Percentiles rank a stretch among this genome's conserved stretches.
Evolutionary conservation across 30 jellyfish, hydroid and myxozoan genomes (phyloP).

Genomic region (Turritopsis rubra): DNA sequence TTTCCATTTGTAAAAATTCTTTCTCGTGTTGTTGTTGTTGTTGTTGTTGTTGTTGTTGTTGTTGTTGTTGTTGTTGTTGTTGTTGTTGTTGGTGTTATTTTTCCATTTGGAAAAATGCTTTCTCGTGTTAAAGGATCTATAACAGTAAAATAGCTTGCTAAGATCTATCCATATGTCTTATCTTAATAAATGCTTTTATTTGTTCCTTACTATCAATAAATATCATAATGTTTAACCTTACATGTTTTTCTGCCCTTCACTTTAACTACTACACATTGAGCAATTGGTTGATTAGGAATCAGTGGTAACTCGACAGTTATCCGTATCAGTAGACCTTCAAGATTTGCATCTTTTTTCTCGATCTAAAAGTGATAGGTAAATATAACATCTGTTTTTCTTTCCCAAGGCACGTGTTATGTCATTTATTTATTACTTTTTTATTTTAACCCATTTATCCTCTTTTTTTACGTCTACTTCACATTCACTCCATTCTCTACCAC

Average conservation of each 20-base stretch:
- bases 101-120: not conserved
- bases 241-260: not conserved
- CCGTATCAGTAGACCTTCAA: not conserved
- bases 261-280: not conserved
- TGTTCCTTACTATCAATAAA: not conserved
- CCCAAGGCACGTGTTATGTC: not conserved
- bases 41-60: not conserved
- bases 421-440: not conserved
- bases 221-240: not conserved
- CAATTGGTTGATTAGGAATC: not conserved
- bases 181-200: not conserved
- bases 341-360: not conserved
- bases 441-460: not conserved
- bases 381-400: not conserved
- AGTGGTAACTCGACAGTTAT: not conserved
- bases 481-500: too few relatives aligned
- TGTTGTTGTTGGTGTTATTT: not conserved
- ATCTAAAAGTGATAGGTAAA: not conserved
- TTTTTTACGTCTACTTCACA: too few relatives aligned
- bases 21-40: slow-evolving; percentile 26
- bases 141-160: not conserved
- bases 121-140: not conserved
- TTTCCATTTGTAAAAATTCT: not conserved
- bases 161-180: not conserved
- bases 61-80: not conserved